Conservation (phyloP, 2,888 invertebrate genomes). For the Acronicta aceris region DNA sequence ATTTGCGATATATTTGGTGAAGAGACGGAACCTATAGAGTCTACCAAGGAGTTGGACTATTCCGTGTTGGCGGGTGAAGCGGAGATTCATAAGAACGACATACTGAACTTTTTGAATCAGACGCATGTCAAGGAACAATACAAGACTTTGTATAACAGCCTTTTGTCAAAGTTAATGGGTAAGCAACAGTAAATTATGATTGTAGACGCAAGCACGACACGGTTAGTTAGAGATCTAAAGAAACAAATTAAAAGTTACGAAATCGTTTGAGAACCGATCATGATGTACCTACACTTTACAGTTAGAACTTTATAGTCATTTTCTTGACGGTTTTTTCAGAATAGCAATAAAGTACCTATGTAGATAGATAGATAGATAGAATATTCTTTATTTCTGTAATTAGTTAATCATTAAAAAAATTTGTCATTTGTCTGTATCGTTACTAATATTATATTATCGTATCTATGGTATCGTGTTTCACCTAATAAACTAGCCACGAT, state of each 20-base stretch:
- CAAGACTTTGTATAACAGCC: constrained; percentile 68
- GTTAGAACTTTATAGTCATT: too few relatives aligned
- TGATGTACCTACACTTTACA: background rate
- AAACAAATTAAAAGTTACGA: constrained; percentile 46
- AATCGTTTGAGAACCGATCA: constrained; percentile 26
- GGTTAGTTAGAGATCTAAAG: constrained; percentile 37
- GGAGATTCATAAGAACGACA: constrained; percentile 74
- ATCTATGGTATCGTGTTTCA: too few relatives aligned
- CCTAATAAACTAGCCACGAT: too few relatives aligned
- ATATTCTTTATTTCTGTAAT: too few relatives aligned
- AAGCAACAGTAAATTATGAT: constrained; percentile 30
- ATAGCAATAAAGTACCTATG: too few relatives aligned
- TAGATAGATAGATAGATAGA: too few relatives aligned
- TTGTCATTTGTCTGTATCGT: too few relatives aligned
- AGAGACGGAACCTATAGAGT: constrained; percentile 46
- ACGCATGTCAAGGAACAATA: constrained; percentile 70
- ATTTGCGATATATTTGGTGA: constrained; percentile 39
- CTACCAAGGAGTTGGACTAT: constrained; percentile 73
- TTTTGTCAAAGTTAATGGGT: constrained; percentile 73
- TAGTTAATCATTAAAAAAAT: too few relatives aligned
- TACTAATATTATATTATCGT: too few relatives aligned
- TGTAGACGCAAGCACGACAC: constrained; percentile 12
- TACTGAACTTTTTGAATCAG: constrained; percentile 75
- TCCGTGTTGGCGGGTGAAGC: constrained; percentile 74
- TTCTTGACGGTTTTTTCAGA: too few relatives aligned